Evolutionary conservation across 2,888 invertebrate species (phyloP).

Genomic region (Melikaiella ostensackeni): DNA sequence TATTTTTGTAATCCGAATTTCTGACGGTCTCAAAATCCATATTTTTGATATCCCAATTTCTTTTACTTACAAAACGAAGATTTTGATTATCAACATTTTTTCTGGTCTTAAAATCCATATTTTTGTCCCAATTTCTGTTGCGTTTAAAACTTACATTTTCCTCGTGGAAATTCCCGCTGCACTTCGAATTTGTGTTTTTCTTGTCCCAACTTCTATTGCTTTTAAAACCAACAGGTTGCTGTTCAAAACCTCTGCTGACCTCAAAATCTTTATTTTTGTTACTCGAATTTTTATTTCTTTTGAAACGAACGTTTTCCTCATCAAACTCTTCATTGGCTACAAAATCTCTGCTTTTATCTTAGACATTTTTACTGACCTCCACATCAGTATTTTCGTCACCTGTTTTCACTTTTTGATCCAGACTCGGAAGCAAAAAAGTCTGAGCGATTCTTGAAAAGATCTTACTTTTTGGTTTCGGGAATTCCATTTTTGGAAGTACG

Average conservation of each 20-base stretch:
- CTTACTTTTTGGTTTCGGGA: conserved; percentile 60
- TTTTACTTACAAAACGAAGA: neutral
- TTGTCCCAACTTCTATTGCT: neutral
- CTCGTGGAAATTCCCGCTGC: neutral
- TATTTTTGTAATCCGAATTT: neutral
- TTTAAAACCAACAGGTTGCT: neutral
- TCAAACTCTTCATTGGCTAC: neutral
- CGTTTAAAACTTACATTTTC: neutral
- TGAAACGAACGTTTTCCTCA: neutral
- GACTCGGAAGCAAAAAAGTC: neutral
- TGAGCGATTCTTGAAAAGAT: conserved; percentile 54
- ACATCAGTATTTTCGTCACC: neutral
- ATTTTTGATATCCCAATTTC: neutral
- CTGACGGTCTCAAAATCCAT: neutral
- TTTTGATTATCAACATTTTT: neutral
- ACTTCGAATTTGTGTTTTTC: neutral
- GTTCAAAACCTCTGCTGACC: neutral
- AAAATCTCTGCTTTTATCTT: neutral
- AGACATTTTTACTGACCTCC: neutral
- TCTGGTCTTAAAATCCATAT: neutral
- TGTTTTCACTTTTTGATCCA: neutral
- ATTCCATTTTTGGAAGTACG: conserved; percentile 70
- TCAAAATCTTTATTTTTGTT: neutral
- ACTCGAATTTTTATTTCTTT: neutral
- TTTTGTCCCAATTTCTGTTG: neutral